A percentile compares a stretch with the other conserved stretches of the same genome.
Evolutionary conservation across 2,797 vertebrate species (phyloP).

Genomic region (Limosa lapponica): DNA sequence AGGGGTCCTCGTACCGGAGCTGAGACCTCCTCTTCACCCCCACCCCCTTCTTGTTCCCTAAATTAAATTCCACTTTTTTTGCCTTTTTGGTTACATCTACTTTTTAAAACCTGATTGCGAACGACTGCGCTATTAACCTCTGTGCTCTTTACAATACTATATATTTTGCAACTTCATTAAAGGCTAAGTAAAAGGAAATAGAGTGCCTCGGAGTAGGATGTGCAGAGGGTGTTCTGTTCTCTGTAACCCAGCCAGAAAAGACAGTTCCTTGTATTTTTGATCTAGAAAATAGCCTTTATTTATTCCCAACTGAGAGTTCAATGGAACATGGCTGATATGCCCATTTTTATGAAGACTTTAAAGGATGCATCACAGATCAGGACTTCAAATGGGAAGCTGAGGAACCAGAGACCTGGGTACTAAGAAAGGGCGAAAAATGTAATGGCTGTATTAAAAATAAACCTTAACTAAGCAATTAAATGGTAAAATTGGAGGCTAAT

Average conservation of each 20-base stretch:
- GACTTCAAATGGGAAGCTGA: background rate
- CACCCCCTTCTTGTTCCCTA: background rate
- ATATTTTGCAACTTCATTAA: conserved; percentile 25
- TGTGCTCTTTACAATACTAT: background rate
- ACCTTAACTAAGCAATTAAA: background rate
- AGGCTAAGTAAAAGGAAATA: conserved; percentile 28
- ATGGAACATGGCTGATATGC: background rate
- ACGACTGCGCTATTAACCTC: background rate
- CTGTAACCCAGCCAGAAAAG: conserved; percentile 14
- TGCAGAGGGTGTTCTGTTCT: conserved; percentile 22
- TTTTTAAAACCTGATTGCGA: background rate
- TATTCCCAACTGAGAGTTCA: background rate
- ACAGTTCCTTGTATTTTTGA: background rate
- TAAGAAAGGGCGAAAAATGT: background rate
- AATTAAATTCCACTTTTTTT: conserved; percentile 20
- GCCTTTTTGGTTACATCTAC: background rate
- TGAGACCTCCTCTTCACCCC: background rate
- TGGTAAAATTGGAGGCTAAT: background rate
- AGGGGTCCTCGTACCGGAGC: background rate
- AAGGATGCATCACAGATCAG: background rate
- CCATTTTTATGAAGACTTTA: background rate
- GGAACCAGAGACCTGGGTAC: background rate
- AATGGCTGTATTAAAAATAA: background rate
- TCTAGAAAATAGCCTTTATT: background rate
- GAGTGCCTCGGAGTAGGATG: background rate